Evolutionary conservation across 2,888 invertebrate species (phyloP).

Genomic region (Nasonovia ribisnigri): DNA sequence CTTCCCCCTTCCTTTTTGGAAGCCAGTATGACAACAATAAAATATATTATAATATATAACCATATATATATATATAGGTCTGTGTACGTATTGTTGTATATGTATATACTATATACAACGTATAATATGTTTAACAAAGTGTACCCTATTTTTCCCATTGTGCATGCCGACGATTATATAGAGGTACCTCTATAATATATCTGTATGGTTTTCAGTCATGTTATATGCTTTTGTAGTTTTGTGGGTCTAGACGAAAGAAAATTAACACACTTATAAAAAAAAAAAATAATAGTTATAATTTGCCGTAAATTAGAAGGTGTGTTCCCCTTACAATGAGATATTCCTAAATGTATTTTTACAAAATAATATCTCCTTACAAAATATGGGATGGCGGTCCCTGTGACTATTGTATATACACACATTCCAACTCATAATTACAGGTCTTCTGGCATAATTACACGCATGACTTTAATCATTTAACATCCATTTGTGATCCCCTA

Average conservation of each 20-base stretch:
- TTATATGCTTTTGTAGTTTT: neutral
- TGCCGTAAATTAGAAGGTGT: conserved; percentile 9
- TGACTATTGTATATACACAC: neutral
- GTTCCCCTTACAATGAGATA: neutral
- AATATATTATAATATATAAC: neutral
- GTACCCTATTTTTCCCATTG: conserved; percentile 45
- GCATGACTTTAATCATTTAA: conserved; percentile 17
- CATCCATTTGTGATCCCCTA: conserved; percentile 15
- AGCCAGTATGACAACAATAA: conserved; percentile 39
- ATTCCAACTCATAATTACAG: conserved; percentile 25
- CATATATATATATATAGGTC: neutral
- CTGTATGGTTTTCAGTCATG: conserved; percentile 11
- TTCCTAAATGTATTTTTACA: conserved; percentile 15
- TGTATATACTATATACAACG: conserved; percentile 7
- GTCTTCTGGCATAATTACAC: conserved; percentile 39
- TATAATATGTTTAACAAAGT: conserved; percentile 33
- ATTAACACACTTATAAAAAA: conserved; percentile 42
- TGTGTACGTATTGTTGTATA: neutral
- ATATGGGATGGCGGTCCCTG: neutral
- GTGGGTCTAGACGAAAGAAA: conserved; percentile 15
- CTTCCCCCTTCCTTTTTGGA: conserved; percentile 23
- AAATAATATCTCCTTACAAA: neutral
- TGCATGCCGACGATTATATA: conserved; percentile 41
- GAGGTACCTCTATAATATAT: neutral
- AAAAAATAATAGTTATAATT: conserved; percentile 35